phyloP scores from a whole-genome alignment of 2,797 vertebrate genomes.

The Cetoscarus ocellatus region DNA sequence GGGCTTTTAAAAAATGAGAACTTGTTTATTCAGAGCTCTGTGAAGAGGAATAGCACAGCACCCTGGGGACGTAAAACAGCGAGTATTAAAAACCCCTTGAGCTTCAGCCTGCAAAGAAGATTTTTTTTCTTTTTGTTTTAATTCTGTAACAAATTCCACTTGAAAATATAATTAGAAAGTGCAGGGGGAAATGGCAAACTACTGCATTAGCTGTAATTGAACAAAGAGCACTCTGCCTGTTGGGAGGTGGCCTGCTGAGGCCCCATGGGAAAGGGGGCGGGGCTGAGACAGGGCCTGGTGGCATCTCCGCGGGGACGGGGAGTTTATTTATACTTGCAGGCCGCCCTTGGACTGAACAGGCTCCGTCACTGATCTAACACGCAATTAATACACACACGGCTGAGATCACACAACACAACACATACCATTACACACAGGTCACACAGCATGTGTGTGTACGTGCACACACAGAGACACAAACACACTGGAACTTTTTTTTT shows the following conservation, averaged over 20 bases:
- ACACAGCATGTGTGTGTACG: slow-evolving; percentile 13
- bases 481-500: slow-evolving; percentile 5
- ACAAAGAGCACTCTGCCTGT: slow-evolving; percentile 96
- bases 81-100: slow-evolving; percentile 82
- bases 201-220: slow-evolving; percentile 99
- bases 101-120: slow-evolving; percentile 89
- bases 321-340: slow-evolving; percentile 93
- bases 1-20: slow-evolving; percentile 87
- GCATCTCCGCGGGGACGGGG: slow-evolving; percentile 89
- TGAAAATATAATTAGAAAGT: slow-evolving; percentile 98
- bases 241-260: slow-evolving; percentile 91
- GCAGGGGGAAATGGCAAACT: slow-evolving; percentile 90
- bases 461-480: slow-evolving; percentile 35
- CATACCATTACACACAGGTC: slow-evolving; percentile 42
- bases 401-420: slow-evolving; percentile 71
- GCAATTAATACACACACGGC: slow-evolving; percentile 95
- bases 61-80: slow-evolving; percentile 89
- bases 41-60: slow-evolving; percentile 90
- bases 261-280: slow-evolving; percentile 95
- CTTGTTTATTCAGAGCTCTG: slow-evolving; percentile 96
- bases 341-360: slow-evolving; percentile 76
- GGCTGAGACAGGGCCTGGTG: slow-evolving; percentile 88
- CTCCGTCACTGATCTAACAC: slow-evolving; percentile 92
- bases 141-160: slow-evolving; percentile 94
- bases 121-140: slow-evolving; percentile 81